Evolutionary conservation across 2,113 vertebrate genomes (phyloP), one percentile per base, ranked within the genome.

Genomic region (Urocolius indicus): DNA sequence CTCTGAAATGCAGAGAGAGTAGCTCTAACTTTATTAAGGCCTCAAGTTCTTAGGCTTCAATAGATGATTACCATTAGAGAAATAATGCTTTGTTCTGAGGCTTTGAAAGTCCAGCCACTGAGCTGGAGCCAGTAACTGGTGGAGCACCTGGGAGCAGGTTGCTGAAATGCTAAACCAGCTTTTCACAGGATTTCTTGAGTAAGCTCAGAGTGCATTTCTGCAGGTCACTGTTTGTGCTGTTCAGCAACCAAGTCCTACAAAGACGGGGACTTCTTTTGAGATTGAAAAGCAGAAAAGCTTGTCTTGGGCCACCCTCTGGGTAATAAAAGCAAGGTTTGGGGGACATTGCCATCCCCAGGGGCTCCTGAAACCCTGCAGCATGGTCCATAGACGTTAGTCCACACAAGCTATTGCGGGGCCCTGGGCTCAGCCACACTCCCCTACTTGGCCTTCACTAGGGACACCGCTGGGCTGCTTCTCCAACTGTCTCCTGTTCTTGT

Each of bases 351-450:
- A 49, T 38, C 65, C 27, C 16, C 1, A 2, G 27, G 38, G 69
- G 32, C 46, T 82, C 23, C 88, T 2, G 1, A 8, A 65, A 45
- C 30, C 36, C 21, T 3, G 3, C 51, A 21, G 10, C 3, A 2
- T 16, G 32, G 1, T 41, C 45, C 1, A 2, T 11, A 30, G 73
- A 58, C 4, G 6, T 49, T 49, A 45, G 67, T 46, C 32, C 2
- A 11, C 0, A 1, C 0, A 3, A 46, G 38, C 19, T 1, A 4
- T 8, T 8, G 75, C 46, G 30, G 14, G 30, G 7, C 30, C 45
- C 78, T 75, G 93, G 45, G 55, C 54, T 41, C 17, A 14, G 73
- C 66, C 3, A 4, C 5, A 2, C 0, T 55, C 48, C 20, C 66
- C 34, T 13, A 10, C 54, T 36, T 11, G 43, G 20, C 36, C 46